Percentiles rank a stretch among this genome's conserved stretches.
phyloP scores from a whole-genome alignment of 37 sponge, comb jelly and placozoan genomes.

The Spongilla lacustris region DNA sequence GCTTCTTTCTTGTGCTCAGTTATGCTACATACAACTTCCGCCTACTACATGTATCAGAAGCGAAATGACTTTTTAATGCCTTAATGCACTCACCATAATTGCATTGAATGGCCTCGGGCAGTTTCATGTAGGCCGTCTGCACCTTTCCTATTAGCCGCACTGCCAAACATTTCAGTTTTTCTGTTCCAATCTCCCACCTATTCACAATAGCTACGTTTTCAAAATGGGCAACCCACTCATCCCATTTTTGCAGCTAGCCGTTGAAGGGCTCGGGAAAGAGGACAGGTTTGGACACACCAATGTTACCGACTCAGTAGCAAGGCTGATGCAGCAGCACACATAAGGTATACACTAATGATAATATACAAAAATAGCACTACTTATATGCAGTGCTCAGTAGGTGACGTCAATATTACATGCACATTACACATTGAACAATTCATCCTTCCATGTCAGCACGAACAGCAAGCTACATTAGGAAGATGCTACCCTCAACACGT shows the following conservation, averaged over 20 bases:
- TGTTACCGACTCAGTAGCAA: too few species aligned
- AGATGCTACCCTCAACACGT: too few species aligned
- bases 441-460: too few species aligned
- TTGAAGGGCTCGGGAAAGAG: not conserved
- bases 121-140: not conserved
- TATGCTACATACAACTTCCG: not conserved
- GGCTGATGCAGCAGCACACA: too few species aligned
- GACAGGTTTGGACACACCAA: not conserved
- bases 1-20: not conserved
- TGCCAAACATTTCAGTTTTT: conserved; percentile 1
- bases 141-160: not conserved
- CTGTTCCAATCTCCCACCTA: not conserved
- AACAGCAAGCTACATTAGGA: too few species aligned
- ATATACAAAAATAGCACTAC: too few species aligned
- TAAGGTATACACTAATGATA: too few species aligned
- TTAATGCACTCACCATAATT: not conserved
- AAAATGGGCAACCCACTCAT: conserved; percentile 2
- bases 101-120: not conserved
- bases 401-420: too few species aligned
- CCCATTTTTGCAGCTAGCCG: not conserved
- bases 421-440: too few species aligned
- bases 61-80: not conserved
- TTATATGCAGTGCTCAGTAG: too few species aligned
- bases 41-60: not conserved
- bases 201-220: not conserved